These are phyloP conservation scores for Rhabditophanes sp. DNA, from an alignment of 2,888 invertebrate genomes.

Conservation along the genomic window DNA sequence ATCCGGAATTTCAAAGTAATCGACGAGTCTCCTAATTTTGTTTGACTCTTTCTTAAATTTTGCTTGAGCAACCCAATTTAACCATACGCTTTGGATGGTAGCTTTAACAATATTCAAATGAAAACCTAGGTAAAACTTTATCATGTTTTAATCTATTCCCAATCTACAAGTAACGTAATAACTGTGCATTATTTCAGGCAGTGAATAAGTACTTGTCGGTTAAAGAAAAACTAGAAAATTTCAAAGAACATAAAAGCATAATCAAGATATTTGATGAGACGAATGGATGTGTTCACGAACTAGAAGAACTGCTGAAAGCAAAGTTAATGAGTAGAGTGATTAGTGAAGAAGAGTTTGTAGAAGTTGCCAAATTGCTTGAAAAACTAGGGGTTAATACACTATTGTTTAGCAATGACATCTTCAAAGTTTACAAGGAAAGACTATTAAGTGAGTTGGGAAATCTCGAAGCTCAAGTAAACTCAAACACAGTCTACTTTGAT, in stretches of 20 bases:
- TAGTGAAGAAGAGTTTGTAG: slow-evolving; percentile 1
- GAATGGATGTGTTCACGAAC: slow-evolving; percentile 2
- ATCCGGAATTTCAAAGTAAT: too few species aligned
- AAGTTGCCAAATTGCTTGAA: not conserved
- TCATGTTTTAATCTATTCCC: too few species aligned
- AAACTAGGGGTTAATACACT: slow-evolving; percentile 1
- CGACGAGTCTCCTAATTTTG: too few species aligned
- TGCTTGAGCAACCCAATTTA: too few species aligned
- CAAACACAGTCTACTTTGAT: slow-evolving; percentile 1
- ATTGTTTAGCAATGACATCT: not conserved
- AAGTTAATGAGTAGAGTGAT: not conserved
- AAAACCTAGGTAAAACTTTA: too few species aligned
- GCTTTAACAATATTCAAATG: too few species aligned
- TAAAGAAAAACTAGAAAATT: slow-evolving; percentile 12
- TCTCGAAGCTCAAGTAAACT: too few species aligned
- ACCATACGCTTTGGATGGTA: too few species aligned
- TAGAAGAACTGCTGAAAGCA: not conserved
- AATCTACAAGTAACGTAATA: too few species aligned
- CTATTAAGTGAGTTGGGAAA: slow-evolving; percentile 1
- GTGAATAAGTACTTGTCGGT: slow-evolving; percentile 10
- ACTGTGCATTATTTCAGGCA: slow-evolving; percentile 12
- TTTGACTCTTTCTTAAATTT: too few species aligned
- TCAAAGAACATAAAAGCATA: slow-evolving; percentile 8
- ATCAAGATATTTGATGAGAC: slow-evolving; percentile 13
- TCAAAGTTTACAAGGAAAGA: not conserved